Conservation (phyloP, 2,888 invertebrate genomes). For the Uropetala carovei region DNA sequence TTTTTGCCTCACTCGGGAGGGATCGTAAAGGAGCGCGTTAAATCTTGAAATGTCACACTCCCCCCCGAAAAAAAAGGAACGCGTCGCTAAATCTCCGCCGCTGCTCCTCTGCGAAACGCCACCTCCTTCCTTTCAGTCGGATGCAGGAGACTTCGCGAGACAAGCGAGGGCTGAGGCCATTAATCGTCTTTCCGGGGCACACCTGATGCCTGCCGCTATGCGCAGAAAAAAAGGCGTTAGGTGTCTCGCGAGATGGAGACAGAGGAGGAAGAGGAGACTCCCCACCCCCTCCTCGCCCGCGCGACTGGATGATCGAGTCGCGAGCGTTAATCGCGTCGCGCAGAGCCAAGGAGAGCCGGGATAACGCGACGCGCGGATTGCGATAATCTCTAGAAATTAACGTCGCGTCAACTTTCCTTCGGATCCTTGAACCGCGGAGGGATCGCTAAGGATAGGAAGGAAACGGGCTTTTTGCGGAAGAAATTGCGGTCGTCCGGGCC, state of each 20-base stretch:
- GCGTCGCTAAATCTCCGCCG: background rate
- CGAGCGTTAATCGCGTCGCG: background rate
- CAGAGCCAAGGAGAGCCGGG: background rate
- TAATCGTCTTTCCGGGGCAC: constrained; percentile 23
- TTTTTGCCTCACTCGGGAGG: background rate
- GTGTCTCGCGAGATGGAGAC: background rate
- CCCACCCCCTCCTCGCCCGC: background rate
- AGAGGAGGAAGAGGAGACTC: background rate
- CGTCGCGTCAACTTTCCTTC: constrained; percentile 8
- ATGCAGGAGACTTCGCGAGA: background rate
- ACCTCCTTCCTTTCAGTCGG: background rate
- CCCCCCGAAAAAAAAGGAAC: background rate
- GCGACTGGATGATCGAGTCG: constrained; percentile 11
- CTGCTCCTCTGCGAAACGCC: background rate
- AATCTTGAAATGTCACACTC: constrained; percentile 17
- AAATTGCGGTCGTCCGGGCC: background rate
- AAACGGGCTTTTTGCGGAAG: background rate
- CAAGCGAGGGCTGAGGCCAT: constrained; percentile 5
- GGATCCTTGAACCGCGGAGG: background rate
- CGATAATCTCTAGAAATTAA: constrained; percentile 19
- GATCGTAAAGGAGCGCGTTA: background rate
- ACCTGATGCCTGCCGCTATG: constrained; percentile 10
- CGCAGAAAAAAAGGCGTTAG: background rate
- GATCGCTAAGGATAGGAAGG: background rate
- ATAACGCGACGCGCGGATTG: background rate